phyloP scores from a whole-genome alignment of 2,113 vertebrate species.

The Pomatostomus ruficeps region DNA sequence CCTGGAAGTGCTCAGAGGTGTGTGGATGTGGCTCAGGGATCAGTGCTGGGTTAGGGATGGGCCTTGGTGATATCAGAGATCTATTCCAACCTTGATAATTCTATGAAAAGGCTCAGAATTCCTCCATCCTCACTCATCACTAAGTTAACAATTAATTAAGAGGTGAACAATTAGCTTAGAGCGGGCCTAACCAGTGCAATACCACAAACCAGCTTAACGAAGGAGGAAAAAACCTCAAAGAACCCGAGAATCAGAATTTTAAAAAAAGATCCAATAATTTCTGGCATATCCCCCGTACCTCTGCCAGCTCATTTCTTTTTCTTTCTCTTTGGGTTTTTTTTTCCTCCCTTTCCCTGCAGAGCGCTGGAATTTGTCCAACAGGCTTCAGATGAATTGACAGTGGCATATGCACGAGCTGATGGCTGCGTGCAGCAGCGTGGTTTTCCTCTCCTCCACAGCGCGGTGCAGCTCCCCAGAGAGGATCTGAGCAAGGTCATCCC shows the following conservation, averaged over 20 bases:
- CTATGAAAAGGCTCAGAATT: background rate
- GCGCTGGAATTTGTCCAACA: background rate
- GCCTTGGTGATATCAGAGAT: background rate
- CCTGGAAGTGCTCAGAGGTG: background rate
- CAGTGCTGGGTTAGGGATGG: background rate
- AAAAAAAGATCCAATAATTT: background rate
- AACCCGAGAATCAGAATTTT: accelerated
- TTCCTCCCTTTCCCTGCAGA: background rate
- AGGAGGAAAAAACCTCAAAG: background rate
- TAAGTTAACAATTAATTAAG: background rate
- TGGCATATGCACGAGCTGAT: background rate
- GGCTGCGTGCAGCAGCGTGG: background rate
- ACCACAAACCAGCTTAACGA: background rate
- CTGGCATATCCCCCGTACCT: background rate
- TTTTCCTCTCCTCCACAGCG: background rate
- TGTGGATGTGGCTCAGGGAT: background rate
- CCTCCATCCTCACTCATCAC: background rate
- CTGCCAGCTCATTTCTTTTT: background rate
- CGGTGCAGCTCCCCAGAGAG: background rate
- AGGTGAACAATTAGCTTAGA: background rate
- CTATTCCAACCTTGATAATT: background rate
- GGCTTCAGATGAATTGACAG: background rate
- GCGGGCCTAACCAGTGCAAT: background rate
- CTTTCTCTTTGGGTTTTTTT: no score
- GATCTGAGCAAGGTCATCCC: background rate